Percentiles rank a stretch among this genome's conserved stretches.
Evolutionary conservation across 2,888 invertebrate species (phyloP).

Genomic region (Matsumyia berberina): DNA sequence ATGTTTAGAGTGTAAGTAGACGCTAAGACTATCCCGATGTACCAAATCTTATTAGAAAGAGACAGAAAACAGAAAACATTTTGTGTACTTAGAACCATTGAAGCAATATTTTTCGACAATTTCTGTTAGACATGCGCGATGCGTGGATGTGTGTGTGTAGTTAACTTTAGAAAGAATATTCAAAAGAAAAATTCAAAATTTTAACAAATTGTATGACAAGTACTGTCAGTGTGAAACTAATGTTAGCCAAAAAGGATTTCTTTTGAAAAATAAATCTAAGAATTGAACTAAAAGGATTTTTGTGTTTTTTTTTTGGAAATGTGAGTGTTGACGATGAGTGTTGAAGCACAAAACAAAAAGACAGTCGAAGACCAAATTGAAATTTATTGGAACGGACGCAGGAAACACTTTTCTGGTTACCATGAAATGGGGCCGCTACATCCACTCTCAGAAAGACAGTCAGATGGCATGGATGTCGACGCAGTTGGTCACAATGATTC

Average conservation of each 20-base stretch:
- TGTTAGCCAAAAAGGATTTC: slow-evolving; percentile 25
- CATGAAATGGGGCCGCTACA: too few species aligned
- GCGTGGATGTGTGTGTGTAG: slow-evolving; percentile 49
- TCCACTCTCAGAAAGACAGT: too few species aligned
- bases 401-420: too few species aligned
- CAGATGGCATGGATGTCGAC: too few species aligned
- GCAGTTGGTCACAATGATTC: too few species aligned
- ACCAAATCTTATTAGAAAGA: slow-evolving; percentile 45
- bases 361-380: too few species aligned
- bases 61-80: slow-evolving; percentile 24
- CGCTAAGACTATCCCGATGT: slow-evolving; percentile 62
- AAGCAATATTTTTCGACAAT: slow-evolving; percentile 75
- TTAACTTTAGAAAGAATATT: slow-evolving; percentile 31
- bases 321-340: too few species aligned
- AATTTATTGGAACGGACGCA: too few species aligned
- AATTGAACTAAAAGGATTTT: slow-evolving; percentile 17
- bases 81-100: slow-evolving; percentile 58
- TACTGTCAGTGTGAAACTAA: slow-evolving; percentile 9
- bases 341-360: too few species aligned
- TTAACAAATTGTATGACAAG: slow-evolving; percentile 35
- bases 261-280: slow-evolving; percentile 44
- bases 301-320: neutral
- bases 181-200: slow-evolving; percentile 3
- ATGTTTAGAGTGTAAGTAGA: slow-evolving; percentile 56
- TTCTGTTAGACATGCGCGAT: slow-evolving; percentile 40